Evolutionary conservation across 1,140 invertebrate species (phyloP), one percentile per base, ranked within the genome.

Genomic region (Pogonomyrmex californicus): DNA sequence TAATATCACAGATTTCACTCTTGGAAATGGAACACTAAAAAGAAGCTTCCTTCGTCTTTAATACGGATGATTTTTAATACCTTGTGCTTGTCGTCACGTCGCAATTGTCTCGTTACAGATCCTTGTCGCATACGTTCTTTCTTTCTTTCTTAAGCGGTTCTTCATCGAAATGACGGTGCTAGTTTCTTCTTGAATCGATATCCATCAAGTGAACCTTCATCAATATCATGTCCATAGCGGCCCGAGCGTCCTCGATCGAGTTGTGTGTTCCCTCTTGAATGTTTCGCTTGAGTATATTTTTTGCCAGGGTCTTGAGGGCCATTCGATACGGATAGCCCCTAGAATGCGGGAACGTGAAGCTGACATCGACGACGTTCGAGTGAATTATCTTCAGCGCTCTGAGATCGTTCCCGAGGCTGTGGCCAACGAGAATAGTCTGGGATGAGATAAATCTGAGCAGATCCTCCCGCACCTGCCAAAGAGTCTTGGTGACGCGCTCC

Each of bases 331-430:
- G 98, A 4, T 97, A 96, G 0, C 98, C 98, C n/a, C 94, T 90
- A 41, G 96, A 96, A 94, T 99, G 98, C 0, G 98, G 98, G 93
- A 98, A 99, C 9, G 97, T 93, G 33, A 98, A 95, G 5, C 98
- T 97, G 0, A 98, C 99, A 93, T 99, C 99, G 38, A 99, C 97
- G 9, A 99, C 97, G 1, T 96, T 97, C 3, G 95, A 94, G 91
- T 99, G 99, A 0, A 99, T 96, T 3, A 99, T 92, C 91, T 97
- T 98, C 17, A 99, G 93, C 0, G 97, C 97, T 17, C 97, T 96
- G 6, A 99, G 95, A 96, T 99, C 99, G 93, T 98, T 99, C 88
- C 99, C 99, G 54, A 99, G 95, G 7, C 97, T 98, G 94, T 99
- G 99, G 0, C 99, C 99, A 66, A 99, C 97, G 0, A 99, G 95